Base-by-base conservation (phyloP, 2,888 invertebrate genomes). In the Tipula confusa region DNA sequence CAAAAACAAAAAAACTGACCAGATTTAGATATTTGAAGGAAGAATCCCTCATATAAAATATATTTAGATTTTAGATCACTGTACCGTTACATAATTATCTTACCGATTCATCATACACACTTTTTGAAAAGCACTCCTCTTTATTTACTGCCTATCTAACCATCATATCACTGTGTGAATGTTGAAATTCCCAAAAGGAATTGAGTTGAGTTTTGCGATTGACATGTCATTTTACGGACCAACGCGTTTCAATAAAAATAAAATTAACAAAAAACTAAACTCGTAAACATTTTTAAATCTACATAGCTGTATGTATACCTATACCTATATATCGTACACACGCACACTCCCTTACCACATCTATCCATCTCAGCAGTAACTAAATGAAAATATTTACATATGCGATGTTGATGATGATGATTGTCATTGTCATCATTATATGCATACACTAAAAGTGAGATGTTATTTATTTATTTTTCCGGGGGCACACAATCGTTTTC, bases 161-260 rank as follows among this genome's bases (percentile, higher is more conserved):
- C 64, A 24, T 64, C 11, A 24, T 24, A 64, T 64, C 64, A 64
- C 64, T 64, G 64, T 64, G 64, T 64, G 64, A 64, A 64, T n/a
- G 15, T 79, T 48, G 5, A 3, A 9, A 28, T 79, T 80, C 29
- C 31, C 80, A 80, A 80, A 80, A 29, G 80, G 31, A 80, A 80
- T 15, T 29, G 29, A 80, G 5, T 80, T n/a, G 31, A 80, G 31
- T 64, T 64, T 86, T 89, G 89, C 89, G 88, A 89, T 89, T 89
- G 89, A 89, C 89, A 89, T 89, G 89, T 89, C 89, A 89, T 89
- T 89, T 89, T 88, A 89, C 89, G 89, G 89, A 87, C 88, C 89
- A 89, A 88, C 89, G 89, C 89, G 88, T 89, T 88, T 89, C 89
- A 89, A 89, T 89, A 88, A 89, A 89, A 88, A 88, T 29, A 29